A percentile compares a stretch with the other conserved stretches of the same genome.
These are phyloP conservation scores for Lycaena phlaeas DNA, from an alignment of 2,888 invertebrate species.

Conservation along the genomic window DNA sequence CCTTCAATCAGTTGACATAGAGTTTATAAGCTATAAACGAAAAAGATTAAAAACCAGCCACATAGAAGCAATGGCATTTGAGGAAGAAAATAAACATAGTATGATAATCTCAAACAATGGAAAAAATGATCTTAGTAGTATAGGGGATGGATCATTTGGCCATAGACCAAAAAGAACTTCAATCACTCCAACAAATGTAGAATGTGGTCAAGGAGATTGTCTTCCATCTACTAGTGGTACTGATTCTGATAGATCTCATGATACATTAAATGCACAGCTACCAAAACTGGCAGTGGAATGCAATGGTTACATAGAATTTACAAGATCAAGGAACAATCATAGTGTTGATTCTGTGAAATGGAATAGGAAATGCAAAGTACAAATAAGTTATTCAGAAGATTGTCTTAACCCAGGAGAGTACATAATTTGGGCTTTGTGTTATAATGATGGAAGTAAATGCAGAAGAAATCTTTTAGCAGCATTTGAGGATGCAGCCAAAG, in stretches of 20 bases:
- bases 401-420: slow-evolving; percentile 67
- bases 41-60: slow-evolving; percentile 12
- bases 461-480: slow-evolving; percentile 70
- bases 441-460: slow-evolving; percentile 75
- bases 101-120: slow-evolving; percentile 23
- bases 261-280: slow-evolving; percentile 49
- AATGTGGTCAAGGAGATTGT: slow-evolving; percentile 63
- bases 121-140: slow-evolving; percentile 33
- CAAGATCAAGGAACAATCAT: slow-evolving; percentile 44
- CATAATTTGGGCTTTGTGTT: slow-evolving; percentile 74
- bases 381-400: slow-evolving; percentile 74
- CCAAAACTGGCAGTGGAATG: slow-evolving; percentile 61
- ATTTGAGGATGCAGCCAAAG: slow-evolving; percentile 53
- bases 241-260: slow-evolving; percentile 47
- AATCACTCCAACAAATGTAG: slow-evolving; percentile 53
- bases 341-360: slow-evolving; percentile 66
- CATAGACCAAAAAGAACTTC: slow-evolving; percentile 8
- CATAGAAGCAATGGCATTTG: slow-evolving; percentile 8
- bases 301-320: slow-evolving; percentile 59
- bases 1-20: slow-evolving; percentile 39
- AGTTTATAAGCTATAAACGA: slow-evolving; percentile 29
- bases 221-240: slow-evolving; percentile 57
- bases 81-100: slow-evolving; percentile 22
- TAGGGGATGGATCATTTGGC: slow-evolving; percentile 40
- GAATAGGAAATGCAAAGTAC: slow-evolving; percentile 75